Evolutionary conservation across 1,140 invertebrate species (phyloP), one percentile per base, ranked within the genome.

Genomic region (Bursaphelenchus mucronatus): DNA sequence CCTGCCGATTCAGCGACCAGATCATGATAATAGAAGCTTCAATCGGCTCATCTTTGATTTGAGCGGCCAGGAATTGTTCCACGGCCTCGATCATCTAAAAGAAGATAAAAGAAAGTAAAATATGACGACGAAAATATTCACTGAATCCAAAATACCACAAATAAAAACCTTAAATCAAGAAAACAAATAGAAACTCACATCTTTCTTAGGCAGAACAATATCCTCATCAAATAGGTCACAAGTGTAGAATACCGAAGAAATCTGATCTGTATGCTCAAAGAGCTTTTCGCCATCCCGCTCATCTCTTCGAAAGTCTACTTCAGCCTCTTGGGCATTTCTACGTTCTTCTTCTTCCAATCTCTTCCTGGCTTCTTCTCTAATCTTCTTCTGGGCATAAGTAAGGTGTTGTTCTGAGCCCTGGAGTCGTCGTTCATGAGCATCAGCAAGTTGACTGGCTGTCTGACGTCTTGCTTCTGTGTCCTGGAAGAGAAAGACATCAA

Each of bases 211-310:
- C 44, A 76, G 43, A 11, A 57, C 70, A 13, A 55, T n/a, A 15
- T 71, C 44, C 10, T 71, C 73, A 8, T 76, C 70, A 44, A 71
- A 63, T 19, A 71, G 58, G 8, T 71, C 70, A 53, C 70, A 71
- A 11, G 70, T 71, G 66, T 63, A 71, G 11, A 75, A 47, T 19
- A 71, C 21, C 17, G 45, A 62, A 5, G 70, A 74, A 11, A 62
- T 21, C n/a, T 70, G 59, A 10, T 52, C 62, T 8, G 39, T 15
- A 8, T 43, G 40, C 50, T 66, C 57, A 39, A 59, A 59, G 17
- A 44, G 40, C 13, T 66, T 8, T 4, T 49, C 2, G 40, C 15
- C 19, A 11, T 69, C 7, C 41, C 66, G 5, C 54, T 45, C 43
- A 15, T 51, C 15, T 53, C 54, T 15, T 11, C 49, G n/a, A n/a